Evolutionary conservation across 1,140 invertebrate species (phyloP), one percentile per base, ranked within the genome.

Genomic region (Neodiprion pinetum): DNA sequence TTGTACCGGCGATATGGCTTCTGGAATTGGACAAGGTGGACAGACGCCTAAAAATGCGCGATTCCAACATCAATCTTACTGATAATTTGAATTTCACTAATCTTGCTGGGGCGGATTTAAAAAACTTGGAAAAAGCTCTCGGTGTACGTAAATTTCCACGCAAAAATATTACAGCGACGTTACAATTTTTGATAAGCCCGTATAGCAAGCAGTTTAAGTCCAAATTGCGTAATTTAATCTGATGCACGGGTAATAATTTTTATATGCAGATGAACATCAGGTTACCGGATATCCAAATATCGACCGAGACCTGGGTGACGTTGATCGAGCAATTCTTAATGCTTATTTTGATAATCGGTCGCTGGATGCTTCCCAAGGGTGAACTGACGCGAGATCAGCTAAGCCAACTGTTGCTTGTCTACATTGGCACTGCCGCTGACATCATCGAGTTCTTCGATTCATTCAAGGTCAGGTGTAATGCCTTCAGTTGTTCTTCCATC

Each of bases 371-470:
- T 72, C 95, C 97, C 1, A 96, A 96, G 78, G 96, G 96, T 9
- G 95, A 97, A 74, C 90, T 98, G 4, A 96, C 95, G 0, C 90
- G 96, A 47, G 96, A 98, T 83, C 95, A 98, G 85, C 89, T 98
- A 7, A 97, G 96, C 53, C 96, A 98, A 81, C 88, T 98, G n/a
- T 87, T 98, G 1, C 89, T 98, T 2, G 96, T 95, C 9, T 95
- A 95, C 81, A 95, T 95, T 74, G 94, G 93, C 66, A 97, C 96
- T 3, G 96, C 96, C 0, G 96, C 96, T 0, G 97, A 98, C 84
- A 98, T 98, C 74, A 97, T 98, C 48, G 97, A 98, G 86, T 98
- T 98, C 86, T 98, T 98, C 85, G 97, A 98, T 84, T 97, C 96
- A 0, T 98, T 98, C 88, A 96, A 96, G 87, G 53, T 61, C 28